Evolutionary conservation across 1,140 invertebrate species (phyloP), one percentile per base, ranked within the genome.

Genomic region (Pogonomyrmex californicus): DNA sequence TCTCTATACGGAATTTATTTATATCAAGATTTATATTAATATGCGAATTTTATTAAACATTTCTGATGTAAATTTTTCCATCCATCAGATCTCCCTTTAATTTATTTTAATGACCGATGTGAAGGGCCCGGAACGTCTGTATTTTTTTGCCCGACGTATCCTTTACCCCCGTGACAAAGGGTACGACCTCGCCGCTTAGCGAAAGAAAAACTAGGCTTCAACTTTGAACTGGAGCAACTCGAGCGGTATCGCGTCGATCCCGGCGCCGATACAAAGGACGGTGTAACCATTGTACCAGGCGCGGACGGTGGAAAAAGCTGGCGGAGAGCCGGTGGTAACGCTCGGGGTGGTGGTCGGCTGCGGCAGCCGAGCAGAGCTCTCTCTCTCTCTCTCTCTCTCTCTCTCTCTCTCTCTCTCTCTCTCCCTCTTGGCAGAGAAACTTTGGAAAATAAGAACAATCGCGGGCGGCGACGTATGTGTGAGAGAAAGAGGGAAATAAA

Each of bases 381-480:
- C 83, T 76, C 65, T 60, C 71, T 54, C 23, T 23, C 23, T 23
- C 23, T 23, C 23, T 0, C 23, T 23, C 23, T 23, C 23, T 23
- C 23, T 23, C 23, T 0, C 23, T 23, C 23, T 23, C 23, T 23
- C 23, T 23, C 23, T 0, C 23, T 23, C 23, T 23, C 23, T 23
- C 23, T 23, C 23, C 23, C 23, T 23, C 23, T 23, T 0, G 23
- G 23, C 62, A 68, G 49, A 38, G 49, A 78, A 79, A 85, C 73
- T 79, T 89, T 56, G 83, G 85, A 85, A 90, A 90, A 90, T 90
- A 90, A 90, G 89, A 90, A 87, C 70, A 76, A 79, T 87, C 51
- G 10, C 10, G 79, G 12, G 66, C 38, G 17, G 5, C 17, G 51
- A 41, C 14, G 33, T 58, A 58, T 23, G 51, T 41, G n/a, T 23